Percentiles rank a stretch among this genome's conserved stretches.
Conservation (phyloP, 2,113 vertebrate genomes). For the Cephalopholis sonnerati region DNA sequence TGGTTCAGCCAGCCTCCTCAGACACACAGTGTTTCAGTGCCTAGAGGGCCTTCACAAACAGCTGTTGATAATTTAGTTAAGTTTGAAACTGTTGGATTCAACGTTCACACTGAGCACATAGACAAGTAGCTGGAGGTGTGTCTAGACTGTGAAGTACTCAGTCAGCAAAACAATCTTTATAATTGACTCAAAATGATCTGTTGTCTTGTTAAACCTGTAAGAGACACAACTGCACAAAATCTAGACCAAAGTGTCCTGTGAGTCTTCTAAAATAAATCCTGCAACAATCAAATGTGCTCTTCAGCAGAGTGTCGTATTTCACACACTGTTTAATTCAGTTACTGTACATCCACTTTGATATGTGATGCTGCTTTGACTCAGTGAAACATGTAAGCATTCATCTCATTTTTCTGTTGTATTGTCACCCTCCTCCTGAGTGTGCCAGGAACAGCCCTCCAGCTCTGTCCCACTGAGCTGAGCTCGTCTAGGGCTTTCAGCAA, state of each 20-base stretch:
- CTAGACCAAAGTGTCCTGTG: neutral
- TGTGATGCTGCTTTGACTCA: neutral
- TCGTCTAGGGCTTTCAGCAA: neutral
- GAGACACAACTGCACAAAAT: neutral
- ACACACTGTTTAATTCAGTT: neutral
- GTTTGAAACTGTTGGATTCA: neutral
- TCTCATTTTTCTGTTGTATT: conserved; percentile 1
- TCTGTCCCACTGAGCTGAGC: conserved; percentile 1
- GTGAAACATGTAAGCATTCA: neutral
- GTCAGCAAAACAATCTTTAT: neutral
- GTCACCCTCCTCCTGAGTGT: neutral
- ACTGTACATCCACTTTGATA: neutral
- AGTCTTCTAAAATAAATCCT: neutral
- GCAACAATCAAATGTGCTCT: neutral
- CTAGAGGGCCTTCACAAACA: neutral
- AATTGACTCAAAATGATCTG: neutral
- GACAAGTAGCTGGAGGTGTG: neutral
- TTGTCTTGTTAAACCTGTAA: neutral
- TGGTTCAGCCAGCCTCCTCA: neutral
- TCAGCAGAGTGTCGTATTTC: neutral
- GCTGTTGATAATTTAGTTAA: neutral
- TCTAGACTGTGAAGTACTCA: neutral
- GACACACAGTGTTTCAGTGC: neutral
- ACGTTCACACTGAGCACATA: neutral
- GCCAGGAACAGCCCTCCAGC: conserved; percentile 3